Percentiles rank a stretch among this genome's conserved stretches.
Conservation (phyloP, 2,888 invertebrate species). For the Ormia ochracea region DNA sequence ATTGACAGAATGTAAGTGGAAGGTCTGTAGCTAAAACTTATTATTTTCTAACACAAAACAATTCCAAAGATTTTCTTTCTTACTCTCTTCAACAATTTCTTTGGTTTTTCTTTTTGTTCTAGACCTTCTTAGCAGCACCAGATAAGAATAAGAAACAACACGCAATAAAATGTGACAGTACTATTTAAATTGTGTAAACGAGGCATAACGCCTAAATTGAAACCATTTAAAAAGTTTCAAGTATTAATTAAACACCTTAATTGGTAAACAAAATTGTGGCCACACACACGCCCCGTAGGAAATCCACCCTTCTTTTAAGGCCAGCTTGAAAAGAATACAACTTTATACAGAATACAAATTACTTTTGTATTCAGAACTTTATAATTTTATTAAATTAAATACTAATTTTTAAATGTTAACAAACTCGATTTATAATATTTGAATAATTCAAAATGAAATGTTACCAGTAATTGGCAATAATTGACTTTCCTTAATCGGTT, state of each 20-base stretch:
- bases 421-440: too few relatives aligned
- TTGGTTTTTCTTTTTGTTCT: constrained; percentile 2
- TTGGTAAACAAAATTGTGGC: constrained; percentile 4
- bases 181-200: constrained; percentile 22
- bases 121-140: neutral
- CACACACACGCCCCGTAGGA: neutral
- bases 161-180: neutral
- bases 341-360: neutral
- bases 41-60: constrained; percentile 19
- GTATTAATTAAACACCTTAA: constrained; percentile 49
- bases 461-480: too few relatives aligned
- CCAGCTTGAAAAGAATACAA: too few relatives aligned
- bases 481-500: too few relatives aligned
- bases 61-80: constrained; percentile 25
- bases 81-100: neutral
- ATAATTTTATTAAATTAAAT: too few relatives aligned
- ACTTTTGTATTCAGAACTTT: too few relatives aligned
- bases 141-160: neutral
- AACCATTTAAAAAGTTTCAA: constrained; percentile 46
- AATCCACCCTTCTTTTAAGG: neutral
- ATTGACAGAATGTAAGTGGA: constrained; percentile 27
- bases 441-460: too few relatives aligned
- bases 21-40: constrained; percentile 41
- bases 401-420: too few relatives aligned
- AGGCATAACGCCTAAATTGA: constrained; percentile 25